Conservation (phyloP, 2,888 invertebrate species). For the Scrobipalpa costella region DNA sequence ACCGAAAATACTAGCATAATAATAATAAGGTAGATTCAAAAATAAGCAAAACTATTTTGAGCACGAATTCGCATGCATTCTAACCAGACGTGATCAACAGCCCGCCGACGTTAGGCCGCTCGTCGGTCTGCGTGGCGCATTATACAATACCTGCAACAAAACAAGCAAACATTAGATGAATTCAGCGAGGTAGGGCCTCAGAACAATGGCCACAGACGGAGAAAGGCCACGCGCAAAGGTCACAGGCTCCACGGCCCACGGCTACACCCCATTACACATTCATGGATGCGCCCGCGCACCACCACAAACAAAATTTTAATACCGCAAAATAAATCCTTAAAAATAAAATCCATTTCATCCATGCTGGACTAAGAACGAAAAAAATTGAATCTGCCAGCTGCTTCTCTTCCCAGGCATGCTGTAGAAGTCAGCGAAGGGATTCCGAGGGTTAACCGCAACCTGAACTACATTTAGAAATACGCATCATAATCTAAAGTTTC, state of each 20-base stretch:
- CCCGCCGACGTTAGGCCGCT: not conserved
- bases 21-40: constrained; percentile 20
- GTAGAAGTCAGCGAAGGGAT: too few species aligned
- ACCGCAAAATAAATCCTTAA: not conserved
- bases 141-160: constrained; percentile 51
- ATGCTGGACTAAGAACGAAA: too few species aligned
- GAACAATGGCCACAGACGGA: constrained; percentile 63
- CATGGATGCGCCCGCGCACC: constrained; percentile 49
- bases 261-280: constrained; percentile 66
- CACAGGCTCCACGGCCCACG: constrained; percentile 43
- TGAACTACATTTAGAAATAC: too few species aligned
- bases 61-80: constrained; percentile 24
- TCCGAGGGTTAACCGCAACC: too few species aligned
- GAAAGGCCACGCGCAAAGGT: constrained; percentile 71
- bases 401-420: too few species aligned
- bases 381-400: too few species aligned
- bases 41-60: constrained; percentile 32
- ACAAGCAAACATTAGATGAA: constrained; percentile 59
- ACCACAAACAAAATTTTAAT: constrained; percentile 17
- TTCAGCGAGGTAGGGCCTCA: constrained; percentile 45
- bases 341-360: not conserved
- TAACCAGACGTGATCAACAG: constrained; percentile 21
- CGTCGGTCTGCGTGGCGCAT: not conserved
- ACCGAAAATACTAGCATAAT: not conserved
- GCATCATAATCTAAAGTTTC: too few species aligned